Percentiles rank a stretch among this genome's conserved stretches.
Conservation (phyloP, 2,888 invertebrate species). For the Eristalis intricaria region DNA sequence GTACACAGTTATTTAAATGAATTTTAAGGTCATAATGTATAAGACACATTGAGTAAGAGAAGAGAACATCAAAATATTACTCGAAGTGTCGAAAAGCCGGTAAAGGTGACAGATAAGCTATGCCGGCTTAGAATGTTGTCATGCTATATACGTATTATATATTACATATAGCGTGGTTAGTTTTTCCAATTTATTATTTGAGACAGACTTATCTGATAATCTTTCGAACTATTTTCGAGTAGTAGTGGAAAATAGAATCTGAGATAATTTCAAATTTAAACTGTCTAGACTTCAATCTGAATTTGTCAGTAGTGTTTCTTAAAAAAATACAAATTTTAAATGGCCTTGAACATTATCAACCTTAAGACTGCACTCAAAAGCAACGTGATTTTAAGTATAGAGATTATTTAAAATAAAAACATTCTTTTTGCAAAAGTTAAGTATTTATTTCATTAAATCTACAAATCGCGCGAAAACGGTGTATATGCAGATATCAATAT, state of each 20-base stretch:
- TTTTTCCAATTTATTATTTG: conserved; percentile 3
- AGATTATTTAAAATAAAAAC: neutral
- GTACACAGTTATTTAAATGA: conserved; percentile 21
- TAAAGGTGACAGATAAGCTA: conserved; percentile 25
- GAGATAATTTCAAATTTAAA: conserved; percentile 26
- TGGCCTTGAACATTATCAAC: conserved; percentile 13
- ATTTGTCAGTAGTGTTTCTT: neutral
- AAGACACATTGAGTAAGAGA: conserved; percentile 30
- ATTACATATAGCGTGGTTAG: conserved; percentile 34
- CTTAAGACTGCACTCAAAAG: neutral
- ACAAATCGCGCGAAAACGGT: too few relatives aligned
- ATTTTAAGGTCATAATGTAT: conserved; percentile 4
- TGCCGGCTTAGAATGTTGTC: conserved; percentile 20
- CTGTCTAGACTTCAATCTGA: conserved; percentile 33
- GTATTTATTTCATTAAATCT: neutral
- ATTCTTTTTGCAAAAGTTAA: neutral
- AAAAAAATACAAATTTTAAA: neutral
- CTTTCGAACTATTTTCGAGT: conserved; percentile 42
- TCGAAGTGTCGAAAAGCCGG: conserved; percentile 22
- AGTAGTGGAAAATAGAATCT: conserved; percentile 29
- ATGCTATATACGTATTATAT: neutral
- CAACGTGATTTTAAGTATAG: conserved; percentile 9
- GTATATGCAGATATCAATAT: too few relatives aligned
- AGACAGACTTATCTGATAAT: conserved; percentile 29
- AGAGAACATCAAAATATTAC: neutral